Conservation (phyloP, 2,797 vertebrate genomes). For the Borostomias antarcticus region DNA sequence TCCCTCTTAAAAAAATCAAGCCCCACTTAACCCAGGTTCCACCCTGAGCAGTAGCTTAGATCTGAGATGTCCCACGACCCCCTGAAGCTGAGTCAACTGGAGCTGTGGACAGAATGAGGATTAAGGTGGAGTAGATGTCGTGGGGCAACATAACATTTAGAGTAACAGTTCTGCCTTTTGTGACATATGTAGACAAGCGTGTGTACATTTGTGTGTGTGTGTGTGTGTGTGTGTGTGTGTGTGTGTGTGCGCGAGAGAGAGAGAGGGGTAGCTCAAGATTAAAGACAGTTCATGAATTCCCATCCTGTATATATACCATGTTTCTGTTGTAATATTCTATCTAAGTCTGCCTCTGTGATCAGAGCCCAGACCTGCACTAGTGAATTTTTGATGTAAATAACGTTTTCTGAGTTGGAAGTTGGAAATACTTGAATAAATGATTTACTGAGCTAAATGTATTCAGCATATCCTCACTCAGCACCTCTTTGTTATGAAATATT, state of each 20-base stretch:
- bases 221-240: conserved; percentile 45
- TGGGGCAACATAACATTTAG: conserved; percentile 39
- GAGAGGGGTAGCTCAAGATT: conserved; percentile 22
- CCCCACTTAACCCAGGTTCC: conserved; percentile 10
- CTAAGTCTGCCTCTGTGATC: conserved; percentile 62
- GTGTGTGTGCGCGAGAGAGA: conserved; percentile 39
- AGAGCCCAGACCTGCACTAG: conserved; percentile 75
- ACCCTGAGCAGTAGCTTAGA: neutral
- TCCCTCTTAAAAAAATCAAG: conserved; percentile 13
- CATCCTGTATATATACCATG: conserved; percentile 36
- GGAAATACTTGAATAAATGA: conserved; percentile 81
- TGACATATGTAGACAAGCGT: conserved; percentile 47
- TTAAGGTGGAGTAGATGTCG: conserved; percentile 28
- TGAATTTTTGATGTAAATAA: conserved; percentile 75
- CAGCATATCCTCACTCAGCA: too few relatives aligned
- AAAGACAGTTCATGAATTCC: conserved; percentile 44
- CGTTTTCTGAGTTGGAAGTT: conserved; percentile 70
- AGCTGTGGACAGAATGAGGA: conserved; percentile 21
- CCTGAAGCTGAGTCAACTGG: conserved; percentile 23
- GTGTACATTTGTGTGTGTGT: conserved; percentile 43
- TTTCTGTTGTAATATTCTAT: conserved; percentile 59
- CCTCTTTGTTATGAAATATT: too few relatives aligned
- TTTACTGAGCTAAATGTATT: conserved; percentile 52
- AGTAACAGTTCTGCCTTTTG: conserved; percentile 57
- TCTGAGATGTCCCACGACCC: conserved; percentile 27